Evolutionary conservation across 2,113 vertebrate genomes (phyloP).

Genomic region (Alosa alosa): DNA sequence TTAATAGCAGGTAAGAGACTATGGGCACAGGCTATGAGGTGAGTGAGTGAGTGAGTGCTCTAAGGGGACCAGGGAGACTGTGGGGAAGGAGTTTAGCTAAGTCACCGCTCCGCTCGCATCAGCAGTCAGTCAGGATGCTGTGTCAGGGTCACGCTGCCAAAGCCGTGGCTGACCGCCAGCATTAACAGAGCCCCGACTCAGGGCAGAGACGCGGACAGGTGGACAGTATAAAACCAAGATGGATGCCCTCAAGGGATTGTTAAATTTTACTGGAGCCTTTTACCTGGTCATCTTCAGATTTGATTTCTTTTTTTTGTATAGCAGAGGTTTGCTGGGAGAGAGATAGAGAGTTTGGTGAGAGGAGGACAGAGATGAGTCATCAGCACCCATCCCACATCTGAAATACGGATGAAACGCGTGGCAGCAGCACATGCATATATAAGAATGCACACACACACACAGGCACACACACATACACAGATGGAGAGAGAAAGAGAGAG

Average conservation of each 20-base stretch:
- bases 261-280: not conserved
- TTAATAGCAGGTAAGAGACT: not conserved
- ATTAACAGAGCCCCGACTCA: not conserved
- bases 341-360: not conserved
- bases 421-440: not conserved
- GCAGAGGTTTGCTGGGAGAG: not conserved
- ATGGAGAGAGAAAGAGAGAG: not conserved
- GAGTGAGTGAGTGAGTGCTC: not conserved
- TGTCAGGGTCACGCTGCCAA: constrained; percentile 9
- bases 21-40: not conserved
- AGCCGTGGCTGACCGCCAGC: not conserved
- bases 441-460: not conserved
- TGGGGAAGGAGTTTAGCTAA: not conserved
- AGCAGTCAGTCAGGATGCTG: constrained; percentile 7
- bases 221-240: not conserved
- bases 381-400: not conserved
- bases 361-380: not conserved
- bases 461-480: not conserved
- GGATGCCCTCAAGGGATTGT: not conserved
- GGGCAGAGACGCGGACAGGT: not conserved
- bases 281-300: not conserved
- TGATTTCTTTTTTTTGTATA: not conserved
- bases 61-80: not conserved
- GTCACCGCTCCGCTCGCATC: not conserved
- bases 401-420: not conserved